A percentile compares a stretch with the other conserved stretches of the same genome.
phyloP scores from a whole-genome alignment of 2,797 vertebrate genomes.

The Micropoecilia bifurca region DNA sequence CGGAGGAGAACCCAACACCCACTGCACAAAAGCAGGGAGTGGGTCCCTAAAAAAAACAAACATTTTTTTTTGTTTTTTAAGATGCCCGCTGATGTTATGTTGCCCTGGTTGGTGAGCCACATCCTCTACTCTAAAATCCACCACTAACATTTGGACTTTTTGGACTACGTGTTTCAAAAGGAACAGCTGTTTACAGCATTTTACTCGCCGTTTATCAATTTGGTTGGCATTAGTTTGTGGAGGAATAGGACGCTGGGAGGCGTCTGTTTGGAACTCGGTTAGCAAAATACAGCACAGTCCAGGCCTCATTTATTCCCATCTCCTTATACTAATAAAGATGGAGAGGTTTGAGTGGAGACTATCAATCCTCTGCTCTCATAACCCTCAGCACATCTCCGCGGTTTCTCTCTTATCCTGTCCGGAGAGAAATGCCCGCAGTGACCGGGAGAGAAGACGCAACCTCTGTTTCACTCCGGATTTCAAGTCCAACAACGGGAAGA shows the following conservation, averaged over 20 bases:
- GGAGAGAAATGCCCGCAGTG: conserved; percentile 5
- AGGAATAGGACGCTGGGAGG: conserved; percentile 3
- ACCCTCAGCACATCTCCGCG: background rate
- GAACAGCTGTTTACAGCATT: too few relatives aligned
- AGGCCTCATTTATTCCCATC: conserved; percentile 9
- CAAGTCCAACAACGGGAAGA: conserved; percentile 11
- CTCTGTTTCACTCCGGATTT: conserved; percentile 13
- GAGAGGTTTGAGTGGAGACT: conserved; percentile 4
- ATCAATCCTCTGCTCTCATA: background rate
- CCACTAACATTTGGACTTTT: background rate
- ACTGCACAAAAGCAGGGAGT: background rate
- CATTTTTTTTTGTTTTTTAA: background rate
- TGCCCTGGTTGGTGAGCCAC: background rate
- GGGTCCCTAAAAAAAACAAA: too few relatives aligned
- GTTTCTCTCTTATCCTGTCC: conserved; percentile 18
- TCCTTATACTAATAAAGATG: background rate
- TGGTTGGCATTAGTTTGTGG: background rate
- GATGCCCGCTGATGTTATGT: background rate
- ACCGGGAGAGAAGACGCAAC: background rate
- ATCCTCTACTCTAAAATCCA: background rate
- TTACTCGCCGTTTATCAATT: background rate
- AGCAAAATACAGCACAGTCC: background rate
- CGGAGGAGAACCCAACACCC: background rate
- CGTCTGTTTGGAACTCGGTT: background rate
- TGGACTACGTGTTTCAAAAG: background rate